Base-by-base conservation (phyloP, 2,113 vertebrate species). In the Amphiprion percula region DNA sequence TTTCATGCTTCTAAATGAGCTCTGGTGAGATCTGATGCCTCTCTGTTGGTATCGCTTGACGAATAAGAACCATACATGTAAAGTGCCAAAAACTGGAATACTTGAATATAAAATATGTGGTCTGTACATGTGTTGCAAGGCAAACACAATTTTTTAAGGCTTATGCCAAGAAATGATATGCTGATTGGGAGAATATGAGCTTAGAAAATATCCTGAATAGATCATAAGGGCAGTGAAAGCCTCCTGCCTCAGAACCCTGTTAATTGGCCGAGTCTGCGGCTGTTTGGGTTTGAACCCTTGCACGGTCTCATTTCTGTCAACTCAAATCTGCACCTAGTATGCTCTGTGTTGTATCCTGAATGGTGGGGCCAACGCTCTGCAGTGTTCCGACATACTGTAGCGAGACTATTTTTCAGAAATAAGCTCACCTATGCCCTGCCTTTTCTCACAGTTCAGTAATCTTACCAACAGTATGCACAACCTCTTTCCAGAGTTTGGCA, bases 241-340 rank as follows among this genome's bases (percentile, higher is more conserved):
- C 63, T 76, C 54, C 54, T 69, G 63, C 64, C 72, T 69, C 62
- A 66, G 64, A 53, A 37, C 59, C 66, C 61, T 68, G 52, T 74
- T 84, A 89, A 86, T 83, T 86, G 79, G 80, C 62, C 10, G 30
- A 68, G 56, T 49, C 67, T 82, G 68, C 21, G 52, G 37, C 44
- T 78, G 73, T 70, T 77, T 77, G 67, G 54, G 9, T 76, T 54
- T 55, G 52, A 79, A 58, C 54, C 78, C 59, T 46, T 46, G 58
- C 70, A 21, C 63, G 41, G 63, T 81, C 70, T 65, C 70, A 83
- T 62, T 55, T 58, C 83, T 80, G 87, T 90, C 87, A 75, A 74
- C 87, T 74, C 60, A 81, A 79, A 87, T 63, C 53, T 84, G 77
- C 65, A 58, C 39, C 56, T 77, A 68, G 74, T 77, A 81, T 65